Base-by-base conservation (phyloP, 1,140 invertebrate genomes). In the Lysiphlebus fabarum region DNA sequence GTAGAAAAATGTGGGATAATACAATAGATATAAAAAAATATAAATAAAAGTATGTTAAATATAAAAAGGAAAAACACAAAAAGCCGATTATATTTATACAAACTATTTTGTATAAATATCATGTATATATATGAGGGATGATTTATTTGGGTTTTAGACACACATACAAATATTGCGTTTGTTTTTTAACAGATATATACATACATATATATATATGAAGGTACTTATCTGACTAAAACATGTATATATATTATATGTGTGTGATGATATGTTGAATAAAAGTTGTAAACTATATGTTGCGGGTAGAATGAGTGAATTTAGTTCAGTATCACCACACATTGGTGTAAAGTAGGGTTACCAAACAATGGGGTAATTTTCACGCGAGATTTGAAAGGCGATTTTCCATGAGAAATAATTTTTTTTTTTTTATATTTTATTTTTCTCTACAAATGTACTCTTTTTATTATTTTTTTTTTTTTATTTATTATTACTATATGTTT, bases 361-460 rank as follows among this genome's bases (percentile, higher is more conserved):
- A 56, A 76, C 75, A 79, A 79, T 79, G 73, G 77, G 76, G 76
- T 77, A 78, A 79, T 79, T 78, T 78, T 79, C 77, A 78, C 77
- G 77, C 76, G 76, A 78, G 76, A 78, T 79, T 79, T 79, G 77
- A 70, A 69, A 75, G 72, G 74, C 73, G 76, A 77, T 76, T 71
- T 74, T 65, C 70, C 70, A 71, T 65, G 66, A 74, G 67, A 70
- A 66, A 62, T 42, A 63, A 59, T 50, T 42, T 38, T 40, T 44
- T 50, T 44, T 53, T 57, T 53, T 54, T 8, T 37, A 55, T 17
- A 44, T 11, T 53, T 12, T 53, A 34, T 40, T 41, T 53, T 48
- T n/a, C 37, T 37, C 42, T 41, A 55, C 33, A 42, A 36, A n/a
- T 34, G 17, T 33, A 26, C 26, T 55, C 12, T n/a, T 11, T 55